Base-by-base conservation (phyloP, 2,888 invertebrate species). In the Phoenoteleia sp. region DNA sequence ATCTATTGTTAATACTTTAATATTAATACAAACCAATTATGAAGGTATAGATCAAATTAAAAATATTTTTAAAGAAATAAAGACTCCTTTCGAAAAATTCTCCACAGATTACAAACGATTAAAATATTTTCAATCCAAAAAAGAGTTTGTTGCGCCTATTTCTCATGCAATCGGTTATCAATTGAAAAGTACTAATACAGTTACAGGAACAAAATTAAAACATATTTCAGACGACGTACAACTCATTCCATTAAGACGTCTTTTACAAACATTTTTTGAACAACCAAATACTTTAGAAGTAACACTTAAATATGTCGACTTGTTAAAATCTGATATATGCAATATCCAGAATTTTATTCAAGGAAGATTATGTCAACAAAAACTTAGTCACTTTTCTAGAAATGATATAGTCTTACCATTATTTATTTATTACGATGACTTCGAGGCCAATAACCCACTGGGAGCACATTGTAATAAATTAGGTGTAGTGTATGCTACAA, bases 351-450 rank as follows among this genome's bases (percentile, higher is more conserved):
- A 81, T 67, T 81, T 85, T 25, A 77, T 74, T n/a, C 81, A 85
- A 62, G 58, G 60, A 13, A 56, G 36, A 36, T 52, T 75, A 47
- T 75, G 85, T 77, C 25, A 77, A 75, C 23, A 47, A n/a, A 36
- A 75, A 33, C 42, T 45, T 17, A 58, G 52, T 25, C 58, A 39
- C 29, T 74, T 54, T 27, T 67, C 72, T n/a, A 4, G 39, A 15
- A 29, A 39, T 23, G 72, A 79, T 67, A 23, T 76, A 9, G 67
- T 82, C 33, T 49, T 85, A 17, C 85, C 86, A 7, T 15, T 86
- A 13, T 76, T 84, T 56, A 25, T 82, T 11, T 86, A 84, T 36
- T 87, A 69, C 42, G 83, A 87, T 69, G 84, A 87, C 39, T 81
- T 69, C 17, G 79, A 86, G 21, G 39, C 15, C 3, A 74, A 79